Conservation (phyloP, 1,140 invertebrate species). For the Apocrypta bakeri region DNA sequence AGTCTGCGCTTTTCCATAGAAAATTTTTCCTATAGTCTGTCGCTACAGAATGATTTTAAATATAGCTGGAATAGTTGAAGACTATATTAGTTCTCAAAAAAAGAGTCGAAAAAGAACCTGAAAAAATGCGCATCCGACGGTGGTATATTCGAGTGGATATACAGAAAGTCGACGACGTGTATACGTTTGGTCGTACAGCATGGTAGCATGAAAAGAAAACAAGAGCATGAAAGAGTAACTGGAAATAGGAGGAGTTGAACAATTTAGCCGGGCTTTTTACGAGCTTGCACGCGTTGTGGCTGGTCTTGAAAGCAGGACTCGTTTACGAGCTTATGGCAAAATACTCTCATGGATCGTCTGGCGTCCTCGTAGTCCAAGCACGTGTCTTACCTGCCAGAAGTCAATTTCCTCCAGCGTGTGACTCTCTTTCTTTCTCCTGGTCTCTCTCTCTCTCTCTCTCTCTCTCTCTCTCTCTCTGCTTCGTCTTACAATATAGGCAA, state of each 20-base stretch:
- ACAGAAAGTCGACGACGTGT: no score
- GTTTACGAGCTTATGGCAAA: constrained; percentile 59
- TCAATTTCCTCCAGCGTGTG: constrained; percentile 60
- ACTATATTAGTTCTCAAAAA: no score
- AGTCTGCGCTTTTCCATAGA: neutral
- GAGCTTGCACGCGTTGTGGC: neutral
- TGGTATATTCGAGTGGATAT: no score
- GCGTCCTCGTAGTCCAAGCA: constrained; percentile 60
- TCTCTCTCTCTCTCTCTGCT: neutral
- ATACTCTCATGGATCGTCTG: constrained; percentile 33
- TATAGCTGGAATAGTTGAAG: neutral
- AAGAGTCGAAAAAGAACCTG: neutral
- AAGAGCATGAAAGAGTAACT: neutral
- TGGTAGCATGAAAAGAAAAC: neutral
- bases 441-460: neutral
- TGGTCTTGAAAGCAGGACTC: constrained; percentile 23
- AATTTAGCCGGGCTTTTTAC: constrained; percentile 11
- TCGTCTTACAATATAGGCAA: no score
- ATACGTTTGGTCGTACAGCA: no score
- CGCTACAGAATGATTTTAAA: no score
- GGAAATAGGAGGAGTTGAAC: neutral
- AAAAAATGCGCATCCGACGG: neutral
- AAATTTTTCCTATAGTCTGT: no score
- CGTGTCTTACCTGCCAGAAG: constrained; percentile 63
- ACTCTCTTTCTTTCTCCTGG: neutral